Evolutionary conservation across 2,797 vertebrate genomes (phyloP).

Genomic region (Hypotaenidia philippensis): DNA sequence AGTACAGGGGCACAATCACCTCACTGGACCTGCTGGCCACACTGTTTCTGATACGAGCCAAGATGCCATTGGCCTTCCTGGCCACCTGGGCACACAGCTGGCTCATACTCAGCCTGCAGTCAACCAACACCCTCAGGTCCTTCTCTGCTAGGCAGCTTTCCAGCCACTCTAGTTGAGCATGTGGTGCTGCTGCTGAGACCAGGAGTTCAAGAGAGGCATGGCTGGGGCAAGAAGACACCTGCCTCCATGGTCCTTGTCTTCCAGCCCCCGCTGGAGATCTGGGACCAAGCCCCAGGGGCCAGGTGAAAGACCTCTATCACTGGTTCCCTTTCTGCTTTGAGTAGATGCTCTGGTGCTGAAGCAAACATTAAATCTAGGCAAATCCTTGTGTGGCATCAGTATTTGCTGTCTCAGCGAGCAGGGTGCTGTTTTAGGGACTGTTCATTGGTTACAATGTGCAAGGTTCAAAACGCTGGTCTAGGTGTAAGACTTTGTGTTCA

Average conservation of each 20-base stretch:
- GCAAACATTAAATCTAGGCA: background rate
- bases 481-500: background rate
- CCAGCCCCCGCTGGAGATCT: background rate
- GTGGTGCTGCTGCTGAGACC: fast-evolving
- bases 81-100: too few relatives aligned
- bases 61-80: too few relatives aligned
- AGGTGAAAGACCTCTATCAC: background rate
- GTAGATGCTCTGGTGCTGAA: background rate
- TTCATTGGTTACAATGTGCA: background rate
- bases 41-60: too few relatives aligned
- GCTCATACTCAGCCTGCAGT: too few relatives aligned
- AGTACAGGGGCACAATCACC: too few relatives aligned
- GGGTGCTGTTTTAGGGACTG: background rate
- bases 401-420: background rate
- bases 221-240: background rate
- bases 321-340: background rate
- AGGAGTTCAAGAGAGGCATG: background rate
- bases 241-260: background rate
- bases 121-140: too few relatives aligned
- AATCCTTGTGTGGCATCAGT: background rate
- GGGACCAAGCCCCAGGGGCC: background rate
- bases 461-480: background rate
- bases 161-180: background rate
- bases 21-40: too few relatives aligned
- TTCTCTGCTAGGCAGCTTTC: too few relatives aligned